Evolutionary conservation across 2,888 invertebrate genomes (phyloP), one percentile per base, ranked within the genome.

Genomic region (Leptodirus hochenwartii): DNA sequence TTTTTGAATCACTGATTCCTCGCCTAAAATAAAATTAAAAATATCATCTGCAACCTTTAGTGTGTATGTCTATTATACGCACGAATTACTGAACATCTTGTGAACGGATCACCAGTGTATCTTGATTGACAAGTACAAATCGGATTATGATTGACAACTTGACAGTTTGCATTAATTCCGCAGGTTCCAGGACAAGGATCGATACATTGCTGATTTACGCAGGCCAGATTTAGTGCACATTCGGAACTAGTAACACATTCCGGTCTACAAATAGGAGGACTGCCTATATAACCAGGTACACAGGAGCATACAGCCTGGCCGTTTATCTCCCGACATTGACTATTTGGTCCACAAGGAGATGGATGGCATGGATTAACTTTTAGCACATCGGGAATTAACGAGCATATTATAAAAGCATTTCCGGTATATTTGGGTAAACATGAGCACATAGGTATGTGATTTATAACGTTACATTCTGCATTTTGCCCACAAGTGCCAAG

Each of bases 291-390:
- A 17, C 49, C 49, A 24, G 53, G 47, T 28, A 54, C 41, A 37
- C 58, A 59, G 15, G 52, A 51, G 35, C 59, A 59, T 9, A 53
- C 49, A 2, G 59, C 58, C 23, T 50, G 43, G 31, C 50, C 54
- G 41, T 75, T 74, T 15, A 64, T 49, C 46, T 69, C 71, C 42
- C 69, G 68, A 44, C 84, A 84, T 38, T 70, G 59, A 34, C 81
- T 78, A 46, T 81, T 79, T 3, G 78, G 69, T 17, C 84, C 84
- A 46, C 84, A 85, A 1, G 82, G 81, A 3, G 77, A 73, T 29
- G 81, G 80, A 34, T 61, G 52, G 45, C 84, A 84, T 2, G 79
- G 79, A 43, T 71, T 61, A 27, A 42, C 39, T 28, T 15, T 26
- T 22, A 25, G 38, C 39, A 35, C 62, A 68, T 69, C 65, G 58